A percentile compares a stretch with the other conserved stretches of the same genome.
Conservation (phyloP, 2,113 vertebrate genomes). For the Aix galericulata region DNA sequence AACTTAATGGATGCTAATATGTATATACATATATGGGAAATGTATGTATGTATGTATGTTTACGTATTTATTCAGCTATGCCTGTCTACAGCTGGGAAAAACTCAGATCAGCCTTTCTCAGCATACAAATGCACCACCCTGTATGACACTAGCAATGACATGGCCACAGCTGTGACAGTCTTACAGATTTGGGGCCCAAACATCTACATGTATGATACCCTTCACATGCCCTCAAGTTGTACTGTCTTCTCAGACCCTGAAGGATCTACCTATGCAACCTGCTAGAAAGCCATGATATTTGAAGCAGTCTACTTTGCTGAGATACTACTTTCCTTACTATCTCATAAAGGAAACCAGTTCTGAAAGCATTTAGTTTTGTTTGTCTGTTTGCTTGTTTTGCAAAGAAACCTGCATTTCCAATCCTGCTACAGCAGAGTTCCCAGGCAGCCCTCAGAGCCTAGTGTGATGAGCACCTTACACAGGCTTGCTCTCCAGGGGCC, state of each 20-base stretch:
- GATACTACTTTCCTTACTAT: not conserved
- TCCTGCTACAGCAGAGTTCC: not conserved
- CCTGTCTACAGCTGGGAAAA: not conserved
- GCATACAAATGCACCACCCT: fast-evolving
- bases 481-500: fast-evolving
- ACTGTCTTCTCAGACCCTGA: not conserved
- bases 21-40: not conserved
- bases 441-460: not conserved
- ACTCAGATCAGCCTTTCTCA: not conserved
- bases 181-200: not conserved
- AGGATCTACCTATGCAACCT: not conserved
- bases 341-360: not conserved
- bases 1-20: fast-evolving
- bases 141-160: too few relatives aligned
- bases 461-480: not conserved
- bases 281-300: not conserved
- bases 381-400: not conserved
- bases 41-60: not conserved
- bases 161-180: not conserved
- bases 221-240: not conserved
- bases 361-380: not conserved
- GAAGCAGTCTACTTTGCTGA: not conserved
- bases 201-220: not conserved
- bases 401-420: not conserved
- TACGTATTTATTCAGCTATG: not conserved